phyloP scores from a whole-genome alignment of 2,797 vertebrate genomes.

The Channallabes apus region DNA sequence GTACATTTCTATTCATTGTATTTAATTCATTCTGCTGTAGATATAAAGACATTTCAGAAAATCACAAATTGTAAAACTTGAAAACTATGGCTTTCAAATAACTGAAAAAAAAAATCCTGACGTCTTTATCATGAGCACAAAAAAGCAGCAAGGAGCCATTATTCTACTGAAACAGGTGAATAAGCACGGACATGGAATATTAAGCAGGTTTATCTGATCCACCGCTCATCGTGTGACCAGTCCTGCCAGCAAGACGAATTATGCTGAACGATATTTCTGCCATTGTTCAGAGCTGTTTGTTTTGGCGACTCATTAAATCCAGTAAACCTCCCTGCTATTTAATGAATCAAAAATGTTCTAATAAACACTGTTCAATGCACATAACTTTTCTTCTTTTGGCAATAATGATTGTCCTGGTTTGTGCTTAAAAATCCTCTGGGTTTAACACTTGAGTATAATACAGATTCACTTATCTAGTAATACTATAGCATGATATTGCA shows the following conservation, averaged over 20 bases:
- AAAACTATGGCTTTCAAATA: not conserved
- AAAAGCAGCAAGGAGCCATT: conserved; percentile 32
- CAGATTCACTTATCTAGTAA: not conserved
- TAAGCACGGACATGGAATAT: conserved; percentile 18
- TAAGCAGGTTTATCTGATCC: conserved; percentile 26
- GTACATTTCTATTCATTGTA: not conserved
- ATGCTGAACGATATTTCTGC: conserved; percentile 14
- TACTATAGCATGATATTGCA: not conserved
- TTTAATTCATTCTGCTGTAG: conserved; percentile 26
- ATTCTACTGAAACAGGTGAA: conserved; percentile 29
- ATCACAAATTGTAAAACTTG: conserved; percentile 14
- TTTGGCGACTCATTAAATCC: not conserved
- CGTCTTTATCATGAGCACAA: conserved; percentile 26
- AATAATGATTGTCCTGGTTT: not conserved
- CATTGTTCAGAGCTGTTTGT: not conserved
- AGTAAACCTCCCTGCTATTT: conserved; percentile 17
- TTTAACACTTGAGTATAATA: not conserved
- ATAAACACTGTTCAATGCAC: not conserved
- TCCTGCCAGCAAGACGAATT: not conserved
- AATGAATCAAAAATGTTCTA: not conserved
- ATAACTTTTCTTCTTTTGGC: not conserved
- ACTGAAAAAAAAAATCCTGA: conserved; percentile 5
- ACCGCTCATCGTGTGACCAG: conserved; percentile 18
- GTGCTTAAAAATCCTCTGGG: not conserved
- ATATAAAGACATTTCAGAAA: conserved; percentile 13